phyloP scores from a whole-genome alignment of 1,140 invertebrate genomes.

The Macrobrachium nipponense region DNA sequence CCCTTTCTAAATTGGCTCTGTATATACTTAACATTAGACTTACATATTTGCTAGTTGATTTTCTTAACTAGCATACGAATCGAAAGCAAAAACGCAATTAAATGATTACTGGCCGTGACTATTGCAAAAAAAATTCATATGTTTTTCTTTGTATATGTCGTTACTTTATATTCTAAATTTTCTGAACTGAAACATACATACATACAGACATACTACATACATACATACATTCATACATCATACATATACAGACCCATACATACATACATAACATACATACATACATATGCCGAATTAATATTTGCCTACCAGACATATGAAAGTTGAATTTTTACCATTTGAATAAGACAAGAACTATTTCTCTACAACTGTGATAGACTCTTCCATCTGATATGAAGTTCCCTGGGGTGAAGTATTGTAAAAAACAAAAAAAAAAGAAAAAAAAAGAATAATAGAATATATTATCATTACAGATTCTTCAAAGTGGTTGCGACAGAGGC shows the following conservation, averaged over 20 bases:
- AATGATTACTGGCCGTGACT: neutral
- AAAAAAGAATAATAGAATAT: too few species aligned
- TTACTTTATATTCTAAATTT: neutral
- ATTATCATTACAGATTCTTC: too few species aligned
- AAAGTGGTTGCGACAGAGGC: too few species aligned
- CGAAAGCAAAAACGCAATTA: neutral
- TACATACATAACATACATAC: too few species aligned
- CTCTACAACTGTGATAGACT: too few species aligned
- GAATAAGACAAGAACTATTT: neutral
- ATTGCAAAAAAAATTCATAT: neutral
- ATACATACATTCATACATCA: conserved; percentile 8
- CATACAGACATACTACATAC: too few species aligned
- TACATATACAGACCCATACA: too few species aligned
- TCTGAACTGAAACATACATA: neutral
- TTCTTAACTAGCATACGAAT: neutral
- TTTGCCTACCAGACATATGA: neutral
- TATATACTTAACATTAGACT: too few species aligned
- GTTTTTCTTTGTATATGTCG: neutral
- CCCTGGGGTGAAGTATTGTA: too few species aligned
- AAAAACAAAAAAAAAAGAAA: too few species aligned
- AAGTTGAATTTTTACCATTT: neutral
- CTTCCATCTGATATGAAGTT: neutral
- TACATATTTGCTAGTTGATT: too few species aligned
- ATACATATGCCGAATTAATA: neutral
- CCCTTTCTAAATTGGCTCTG: too few species aligned